phyloP scores from a whole-genome alignment of 2,888 invertebrate genomes.

The Drosophila trichaetosa region DNA sequence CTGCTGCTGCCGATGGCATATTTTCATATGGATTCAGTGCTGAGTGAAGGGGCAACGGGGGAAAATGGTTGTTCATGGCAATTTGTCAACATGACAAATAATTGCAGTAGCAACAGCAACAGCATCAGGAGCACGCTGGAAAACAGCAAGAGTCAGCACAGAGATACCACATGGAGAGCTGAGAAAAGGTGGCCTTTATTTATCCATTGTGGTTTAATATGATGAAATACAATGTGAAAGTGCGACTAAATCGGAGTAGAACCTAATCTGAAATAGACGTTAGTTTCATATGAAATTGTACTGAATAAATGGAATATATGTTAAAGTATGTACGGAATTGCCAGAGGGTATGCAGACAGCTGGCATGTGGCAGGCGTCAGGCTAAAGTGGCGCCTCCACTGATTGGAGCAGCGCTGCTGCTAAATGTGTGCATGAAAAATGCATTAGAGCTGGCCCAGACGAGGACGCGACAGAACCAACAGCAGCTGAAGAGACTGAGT shows the following conservation, averaged over 20 bases:
- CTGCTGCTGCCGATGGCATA: slow-evolving; percentile 49
- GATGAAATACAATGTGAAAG: neutral
- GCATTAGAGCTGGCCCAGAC: slow-evolving; percentile 61
- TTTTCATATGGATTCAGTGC: slow-evolving; percentile 49
- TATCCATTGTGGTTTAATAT: neutral
- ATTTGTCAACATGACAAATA: slow-evolving; percentile 70
- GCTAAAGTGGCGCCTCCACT: slow-evolving; percentile 43
- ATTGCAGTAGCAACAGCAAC: slow-evolving; percentile 15
- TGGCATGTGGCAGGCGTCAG: slow-evolving; percentile 6
- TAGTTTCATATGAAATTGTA: neutral
- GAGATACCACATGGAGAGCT: neutral
- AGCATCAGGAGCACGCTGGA: neutral
- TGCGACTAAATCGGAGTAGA: neutral
- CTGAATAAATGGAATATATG: neutral
- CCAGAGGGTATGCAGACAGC: slow-evolving; percentile 24
- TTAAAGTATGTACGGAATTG: neutral
- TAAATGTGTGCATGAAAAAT: slow-evolving; percentile 76
- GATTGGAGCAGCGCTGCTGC: slow-evolving; percentile 60
- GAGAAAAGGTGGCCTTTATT: neutral
- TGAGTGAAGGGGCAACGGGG: neutral
- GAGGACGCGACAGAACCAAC: slow-evolving; percentile 16
- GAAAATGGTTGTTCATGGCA: slow-evolving; percentile 44
- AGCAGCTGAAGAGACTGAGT: slow-evolving; percentile 32
- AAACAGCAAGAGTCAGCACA: neutral
- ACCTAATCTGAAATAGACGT: neutral